phyloP scores from a whole-genome alignment of 2,888 invertebrate species.

The Beris chalybata region DNA sequence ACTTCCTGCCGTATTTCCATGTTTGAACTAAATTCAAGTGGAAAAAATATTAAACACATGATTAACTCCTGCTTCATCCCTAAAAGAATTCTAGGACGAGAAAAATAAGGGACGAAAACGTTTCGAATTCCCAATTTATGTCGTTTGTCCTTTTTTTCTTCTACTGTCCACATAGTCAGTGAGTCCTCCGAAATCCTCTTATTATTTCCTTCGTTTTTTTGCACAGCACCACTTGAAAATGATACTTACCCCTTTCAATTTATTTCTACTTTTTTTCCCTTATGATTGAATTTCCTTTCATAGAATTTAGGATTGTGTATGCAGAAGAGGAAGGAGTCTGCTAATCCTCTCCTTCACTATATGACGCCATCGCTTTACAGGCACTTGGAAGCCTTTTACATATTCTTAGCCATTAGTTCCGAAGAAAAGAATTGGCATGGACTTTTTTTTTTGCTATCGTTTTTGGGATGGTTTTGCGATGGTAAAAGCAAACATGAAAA shows the following conservation, averaged over 20 bases:
- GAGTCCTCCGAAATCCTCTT: constrained; percentile 29
- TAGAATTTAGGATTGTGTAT: not conserved
- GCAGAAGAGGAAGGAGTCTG: too few species aligned
- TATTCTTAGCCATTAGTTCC: constrained; percentile 20
- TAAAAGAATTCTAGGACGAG: not conserved
- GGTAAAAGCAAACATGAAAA: too few species aligned
- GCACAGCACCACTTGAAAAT: constrained; percentile 21
- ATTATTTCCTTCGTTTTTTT: constrained; percentile 18
- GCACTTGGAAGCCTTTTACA: constrained; percentile 21
- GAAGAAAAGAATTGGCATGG: constrained; percentile 4
- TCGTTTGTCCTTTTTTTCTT: constrained; percentile 8
- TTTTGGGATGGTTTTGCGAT: too few species aligned
- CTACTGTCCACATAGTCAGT: not conserved
- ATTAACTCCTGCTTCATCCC: not conserved
- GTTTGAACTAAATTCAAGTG: not conserved
- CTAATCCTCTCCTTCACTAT: too few species aligned
- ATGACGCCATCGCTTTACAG: constrained; percentile 25
- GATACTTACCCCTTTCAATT: constrained; percentile 34
- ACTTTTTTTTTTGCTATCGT: too few species aligned
- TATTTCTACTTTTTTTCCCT: constrained; percentile 28
- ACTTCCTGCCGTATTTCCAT: not conserved
- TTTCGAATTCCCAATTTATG: constrained; percentile 10
- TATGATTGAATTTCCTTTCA: constrained; percentile 20
- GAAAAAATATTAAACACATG: too few species aligned
- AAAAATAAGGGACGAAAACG: not conserved